Evolutionary conservation across 1,140 invertebrate species (phyloP).

Genomic region (Drosophila lowei): DNA sequence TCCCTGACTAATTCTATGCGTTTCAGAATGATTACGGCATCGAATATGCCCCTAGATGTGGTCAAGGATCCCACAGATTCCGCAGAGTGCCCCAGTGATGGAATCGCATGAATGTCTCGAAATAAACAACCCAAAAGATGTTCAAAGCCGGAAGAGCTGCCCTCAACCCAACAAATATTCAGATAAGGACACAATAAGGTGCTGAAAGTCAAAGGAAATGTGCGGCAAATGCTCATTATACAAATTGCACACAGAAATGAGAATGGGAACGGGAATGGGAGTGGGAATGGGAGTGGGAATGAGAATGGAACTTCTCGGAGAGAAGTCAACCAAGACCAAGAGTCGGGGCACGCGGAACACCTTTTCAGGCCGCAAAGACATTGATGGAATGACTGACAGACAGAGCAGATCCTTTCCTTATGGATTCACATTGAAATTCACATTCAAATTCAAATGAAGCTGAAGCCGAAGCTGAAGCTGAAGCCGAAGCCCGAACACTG

Average conservation of each 20-base stretch:
- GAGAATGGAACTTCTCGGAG: conserved; percentile 12
- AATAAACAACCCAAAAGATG: conserved; percentile 25
- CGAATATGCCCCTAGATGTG: too few relatives aligned
- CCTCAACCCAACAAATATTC: conserved; percentile 16
- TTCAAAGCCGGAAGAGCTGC: background rate
- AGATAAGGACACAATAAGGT: conserved; percentile 58
- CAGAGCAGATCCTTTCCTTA: conserved; percentile 13
- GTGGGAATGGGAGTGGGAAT: conserved; percentile 3
- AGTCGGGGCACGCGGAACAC: conserved; percentile 21
- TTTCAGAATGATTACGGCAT: too few relatives aligned
- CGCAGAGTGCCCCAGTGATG: too few relatives aligned
- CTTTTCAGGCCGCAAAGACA: conserved; percentile 28
- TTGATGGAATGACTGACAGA: conserved; percentile 63
- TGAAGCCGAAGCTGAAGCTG: conserved; percentile 18
- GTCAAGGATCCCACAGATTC: background rate
- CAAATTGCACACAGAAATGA: conserved; percentile 64
- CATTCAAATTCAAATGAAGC: conserved; percentile 75
- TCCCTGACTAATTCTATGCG: too few relatives aligned
- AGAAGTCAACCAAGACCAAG: conserved; percentile 35
- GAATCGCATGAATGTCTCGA: background rate
- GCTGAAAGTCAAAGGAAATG: conserved; percentile 73
- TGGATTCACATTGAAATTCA: conserved; percentile 24
- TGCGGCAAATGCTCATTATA: conserved; percentile 73
- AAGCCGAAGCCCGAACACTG: conserved; percentile 15
- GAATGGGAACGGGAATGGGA: conserved; percentile 24